A percentile compares a stretch with the other conserved stretches of the same genome.
Evolutionary conservation across 1,140 invertebrate genomes (phyloP).

Genomic region (Manduca sexta): DNA sequence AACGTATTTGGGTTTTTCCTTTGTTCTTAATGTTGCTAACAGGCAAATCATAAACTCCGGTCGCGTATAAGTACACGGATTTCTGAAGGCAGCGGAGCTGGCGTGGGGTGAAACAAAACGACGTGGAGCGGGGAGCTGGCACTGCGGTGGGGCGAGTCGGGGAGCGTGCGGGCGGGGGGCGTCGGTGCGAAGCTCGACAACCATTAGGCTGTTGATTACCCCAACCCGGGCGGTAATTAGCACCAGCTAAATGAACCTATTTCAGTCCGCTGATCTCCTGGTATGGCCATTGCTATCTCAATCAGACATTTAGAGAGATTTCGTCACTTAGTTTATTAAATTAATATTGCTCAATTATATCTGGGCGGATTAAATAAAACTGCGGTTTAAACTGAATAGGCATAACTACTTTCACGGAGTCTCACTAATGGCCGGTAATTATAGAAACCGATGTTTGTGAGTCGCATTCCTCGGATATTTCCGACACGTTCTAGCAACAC

Average conservation of each 20-base stretch:
- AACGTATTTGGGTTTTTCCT: slow-evolving; percentile 5
- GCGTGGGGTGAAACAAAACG: slow-evolving; percentile 21
- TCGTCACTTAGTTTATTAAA: too few species aligned
- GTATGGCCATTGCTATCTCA: slow-evolving; percentile 27
- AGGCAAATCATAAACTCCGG: not conserved
- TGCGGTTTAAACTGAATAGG: too few species aligned
- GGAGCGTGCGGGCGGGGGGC: not conserved
- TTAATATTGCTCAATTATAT: too few species aligned
- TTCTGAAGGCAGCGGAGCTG: slow-evolving; percentile 11
- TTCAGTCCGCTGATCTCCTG: slow-evolving; percentile 41
- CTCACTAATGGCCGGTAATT: too few species aligned
- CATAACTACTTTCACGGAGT: too few species aligned
- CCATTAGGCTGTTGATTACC: slow-evolving; percentile 61
- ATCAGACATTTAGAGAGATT: slow-evolving; percentile 15
- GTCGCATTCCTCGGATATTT: too few species aligned
- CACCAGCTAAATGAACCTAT: slow-evolving; percentile 57
- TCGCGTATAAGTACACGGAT: slow-evolving; percentile 1
- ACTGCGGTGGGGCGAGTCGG: slow-evolving; percentile 4
- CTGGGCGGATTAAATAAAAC: too few species aligned
- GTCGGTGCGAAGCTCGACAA: slow-evolving; percentile 12
- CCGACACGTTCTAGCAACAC: too few species aligned
- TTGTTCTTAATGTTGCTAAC: slow-evolving; percentile 1
- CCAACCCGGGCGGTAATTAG: slow-evolving; percentile 47
- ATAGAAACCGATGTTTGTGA: too few species aligned
- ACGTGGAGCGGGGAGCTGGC: not conserved